Percentiles rank a stretch among this genome's conserved stretches.
Conservation (phyloP, 1,140 invertebrate genomes). For the Globodera ellingtonae region DNA sequence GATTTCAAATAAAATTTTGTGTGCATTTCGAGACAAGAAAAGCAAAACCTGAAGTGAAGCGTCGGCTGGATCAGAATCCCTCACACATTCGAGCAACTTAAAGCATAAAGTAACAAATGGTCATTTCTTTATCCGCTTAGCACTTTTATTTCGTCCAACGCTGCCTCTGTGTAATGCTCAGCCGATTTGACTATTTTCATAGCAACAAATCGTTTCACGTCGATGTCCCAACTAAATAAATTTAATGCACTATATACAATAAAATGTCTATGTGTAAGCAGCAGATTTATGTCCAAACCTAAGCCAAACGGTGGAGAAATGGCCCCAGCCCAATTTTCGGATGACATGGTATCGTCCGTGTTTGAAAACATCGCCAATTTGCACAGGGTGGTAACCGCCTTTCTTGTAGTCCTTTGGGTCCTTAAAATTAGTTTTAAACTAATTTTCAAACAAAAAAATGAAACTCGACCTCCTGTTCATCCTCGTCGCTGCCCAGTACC, state of each 20-base stretch:
- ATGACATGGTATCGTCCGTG: constrained; percentile 54
- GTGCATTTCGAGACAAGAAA: no score
- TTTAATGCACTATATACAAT: not conserved
- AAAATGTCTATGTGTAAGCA: no score
- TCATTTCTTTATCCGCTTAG: not conserved
- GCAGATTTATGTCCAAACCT: constrained; percentile 15
- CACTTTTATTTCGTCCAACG: constrained; percentile 88
- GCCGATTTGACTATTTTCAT: constrained; percentile 98
- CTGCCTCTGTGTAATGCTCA: constrained; percentile 95
- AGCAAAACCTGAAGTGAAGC: constrained; percentile 9
- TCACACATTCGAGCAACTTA: constrained; percentile 43
- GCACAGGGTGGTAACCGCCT: constrained; percentile 53
- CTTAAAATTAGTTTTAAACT: constrained; percentile 6
- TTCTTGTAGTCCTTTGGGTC: constrained; percentile 46
- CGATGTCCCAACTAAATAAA: constrained; percentile 65
- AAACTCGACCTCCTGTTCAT: constrained; percentile 27
- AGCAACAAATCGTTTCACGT: constrained; percentile 89
- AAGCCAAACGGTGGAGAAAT: constrained; percentile 58
- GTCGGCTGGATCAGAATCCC: constrained; percentile 38
- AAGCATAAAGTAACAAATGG: constrained; percentile 15
- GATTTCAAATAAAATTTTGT: not conserved
- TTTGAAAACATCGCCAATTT: constrained; percentile 50
- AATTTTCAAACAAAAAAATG: not conserved
- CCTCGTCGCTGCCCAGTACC: constrained; percentile 39
- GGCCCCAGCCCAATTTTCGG: constrained; percentile 53